Evolutionary conservation across 2,888 invertebrate genomes (phyloP).

Genomic region (Xylocampa areola): DNA sequence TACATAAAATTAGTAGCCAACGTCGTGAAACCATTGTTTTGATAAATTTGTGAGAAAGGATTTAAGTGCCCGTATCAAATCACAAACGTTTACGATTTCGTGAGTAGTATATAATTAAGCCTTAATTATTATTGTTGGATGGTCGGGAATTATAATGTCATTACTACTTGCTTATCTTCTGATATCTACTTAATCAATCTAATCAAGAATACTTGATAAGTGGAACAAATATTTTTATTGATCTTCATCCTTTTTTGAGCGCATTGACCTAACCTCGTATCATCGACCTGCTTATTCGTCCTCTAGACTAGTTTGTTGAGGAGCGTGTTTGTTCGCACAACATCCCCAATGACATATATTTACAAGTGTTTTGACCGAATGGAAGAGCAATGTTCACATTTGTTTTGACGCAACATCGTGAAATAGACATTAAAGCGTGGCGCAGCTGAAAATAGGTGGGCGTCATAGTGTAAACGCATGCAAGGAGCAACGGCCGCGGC

Average conservation of each 20-base stretch:
- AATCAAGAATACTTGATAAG: too few species aligned
- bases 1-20: constrained; percentile 56
- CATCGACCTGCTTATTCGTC: constrained; percentile 50
- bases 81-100: constrained; percentile 29
- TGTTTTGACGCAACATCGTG: constrained; percentile 72
- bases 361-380: constrained; percentile 64
- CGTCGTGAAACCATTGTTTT: constrained; percentile 57
- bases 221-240: constrained; percentile 39
- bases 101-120: constrained; percentile 14
- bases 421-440: constrained; percentile 76
- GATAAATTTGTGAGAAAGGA: constrained; percentile 44
- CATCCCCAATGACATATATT: constrained; percentile 68
- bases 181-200: too few species aligned
- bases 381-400: constrained; percentile 52
- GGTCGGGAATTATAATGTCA: constrained; percentile 14
- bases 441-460: constrained; percentile 82
- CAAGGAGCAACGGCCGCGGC: constrained; percentile 75
- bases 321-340: constrained; percentile 63
- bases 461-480: constrained; percentile 75
- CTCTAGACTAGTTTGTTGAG: constrained; percentile 56
- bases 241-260: constrained; percentile 31
- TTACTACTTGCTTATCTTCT: constrained; percentile 39
- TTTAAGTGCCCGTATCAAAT: constrained; percentile 36
- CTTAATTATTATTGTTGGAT: constrained; percentile 15
- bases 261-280: constrained; percentile 40